Conservation (phyloP, 2,113 vertebrate species). For the Corythornis vintsioides region DNA sequence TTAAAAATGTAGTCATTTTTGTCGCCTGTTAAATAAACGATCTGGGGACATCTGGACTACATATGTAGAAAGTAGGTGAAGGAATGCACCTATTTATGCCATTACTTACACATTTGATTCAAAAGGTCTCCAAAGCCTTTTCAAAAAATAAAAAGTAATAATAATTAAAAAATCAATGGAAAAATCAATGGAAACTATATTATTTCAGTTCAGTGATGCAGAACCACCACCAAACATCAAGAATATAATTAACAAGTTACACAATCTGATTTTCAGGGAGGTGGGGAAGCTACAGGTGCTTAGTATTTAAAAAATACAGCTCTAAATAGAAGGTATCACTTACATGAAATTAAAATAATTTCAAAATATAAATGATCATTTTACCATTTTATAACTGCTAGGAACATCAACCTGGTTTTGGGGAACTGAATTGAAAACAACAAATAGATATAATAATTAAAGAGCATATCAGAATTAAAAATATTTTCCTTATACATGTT, state of each 20-base stretch:
- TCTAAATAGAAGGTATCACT: slow-evolving; percentile 30
- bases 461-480: slow-evolving; percentile 77
- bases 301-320: slow-evolving; percentile 6
- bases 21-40: not conserved
- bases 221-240: slow-evolving; percentile 16
- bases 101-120: not conserved
- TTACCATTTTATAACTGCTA: slow-evolving; percentile 50
- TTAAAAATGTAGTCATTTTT: not conserved
- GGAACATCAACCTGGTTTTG: slow-evolving; percentile 42
- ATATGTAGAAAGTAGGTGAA: not conserved
- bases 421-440: slow-evolving; percentile 43
- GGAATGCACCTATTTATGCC: slow-evolving; percentile 23
- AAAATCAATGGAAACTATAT: not conserved
- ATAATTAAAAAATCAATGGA: not conserved
- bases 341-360: slow-evolving; percentile 26
- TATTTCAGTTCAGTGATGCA: slow-evolving; percentile 33
- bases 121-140: not conserved
- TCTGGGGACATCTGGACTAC: not conserved
- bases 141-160: not conserved
- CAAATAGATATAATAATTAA: slow-evolving; percentile 78
- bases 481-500: slow-evolving; percentile 78
- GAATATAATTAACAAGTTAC: not conserved
- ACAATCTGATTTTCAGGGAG: not conserved
- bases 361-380: slow-evolving; percentile 44
- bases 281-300: not conserved